Base-by-base conservation (phyloP, 2,888 invertebrate genomes). In the Bembecia ichneumoniformis region DNA sequence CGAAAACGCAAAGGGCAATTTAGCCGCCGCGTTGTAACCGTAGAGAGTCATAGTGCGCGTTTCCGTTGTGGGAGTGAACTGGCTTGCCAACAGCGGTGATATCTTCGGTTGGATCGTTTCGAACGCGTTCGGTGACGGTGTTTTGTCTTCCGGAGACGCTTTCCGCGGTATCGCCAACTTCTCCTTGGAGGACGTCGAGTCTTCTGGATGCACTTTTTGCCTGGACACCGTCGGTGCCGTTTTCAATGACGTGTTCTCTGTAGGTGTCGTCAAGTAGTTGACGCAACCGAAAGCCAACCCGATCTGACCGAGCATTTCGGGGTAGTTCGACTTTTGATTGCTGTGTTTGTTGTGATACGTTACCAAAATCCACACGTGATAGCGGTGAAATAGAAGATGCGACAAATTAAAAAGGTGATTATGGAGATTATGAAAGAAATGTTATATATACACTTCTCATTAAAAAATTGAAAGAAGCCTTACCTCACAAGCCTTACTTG, bases 271-370 rank as follows among this genome's bases (percentile, higher is more conserved):
- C 20, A 88, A 59, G 60, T 88, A 88, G 66, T 88, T 88, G 50
- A 88, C 87, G 73, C 87, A 87, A 49, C 88, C 88, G 70, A 88
- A 87, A 3, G 88, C 88, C 47, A 88, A 68, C 3, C 88, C 88
- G 63, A 88, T 88, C 63, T 88, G 88, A 9, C 88, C 88, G 54
- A 88, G 74, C 88, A 88, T 88, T 63, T 88, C 88, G 15, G 88
- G 87, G 58, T 88, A 88, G 71, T 87, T 88, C 2, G 87, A 86
- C 58, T 82, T 87, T 66, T 86, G 86, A 60, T 82, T 87, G 71
- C 88, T 88, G 67, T 73, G 9, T 28, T 28, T 9, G 5, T 67
- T 67, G 66, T 56, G 49, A 55, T 54, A 56, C 51, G 50, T 55
- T 56, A 58, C 57, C 54, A 48, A 47, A 51, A 50, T 64, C 67